A percentile compares a stretch with the other conserved stretches of the same genome.
These are phyloP conservation scores for Archocentrus centrarchus DNA, from an alignment of 2,113 vertebrate species.

Conservation along the genomic window DNA sequence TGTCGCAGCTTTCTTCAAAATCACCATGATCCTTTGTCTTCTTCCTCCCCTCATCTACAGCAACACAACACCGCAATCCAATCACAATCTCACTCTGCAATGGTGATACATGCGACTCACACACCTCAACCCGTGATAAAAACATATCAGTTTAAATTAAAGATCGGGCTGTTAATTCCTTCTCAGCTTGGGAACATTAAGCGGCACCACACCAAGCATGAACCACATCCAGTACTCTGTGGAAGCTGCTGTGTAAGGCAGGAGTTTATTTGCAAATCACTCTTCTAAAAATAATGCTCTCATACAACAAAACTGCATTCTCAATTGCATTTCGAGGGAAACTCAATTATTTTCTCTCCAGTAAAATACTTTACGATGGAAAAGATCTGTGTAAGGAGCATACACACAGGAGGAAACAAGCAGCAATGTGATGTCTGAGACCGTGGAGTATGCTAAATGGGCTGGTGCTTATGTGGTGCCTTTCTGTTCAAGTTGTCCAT, in stretches of 20 bases:
- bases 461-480: fast-evolving
- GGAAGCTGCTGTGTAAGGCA: conserved; percentile 33
- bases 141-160: conserved; percentile 10
- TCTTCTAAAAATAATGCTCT: not conserved
- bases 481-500: not conserved
- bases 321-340: not conserved
- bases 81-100: not conserved
- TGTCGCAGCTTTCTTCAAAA: not conserved
- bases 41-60: not conserved
- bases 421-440: not conserved
- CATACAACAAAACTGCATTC: not conserved
- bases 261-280: conserved; percentile 13
- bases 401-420: not conserved
- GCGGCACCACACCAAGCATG: not conserved
- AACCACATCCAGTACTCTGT: conserved; percentile 25
- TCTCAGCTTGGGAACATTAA: conserved; percentile 34
- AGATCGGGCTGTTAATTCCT: conserved; percentile 4
- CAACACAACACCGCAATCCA: not conserved
- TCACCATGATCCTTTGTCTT: conserved; percentile 2
- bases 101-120: not conserved
- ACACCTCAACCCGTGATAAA: not conserved
- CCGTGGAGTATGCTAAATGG: not conserved
- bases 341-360: not conserved
- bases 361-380: not conserved
- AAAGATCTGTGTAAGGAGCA: not conserved